These are phyloP conservation scores for Pseudochirops cupreus DNA, from an alignment of 2,797 vertebrate genomes.

Conservation along the genomic window DNA sequence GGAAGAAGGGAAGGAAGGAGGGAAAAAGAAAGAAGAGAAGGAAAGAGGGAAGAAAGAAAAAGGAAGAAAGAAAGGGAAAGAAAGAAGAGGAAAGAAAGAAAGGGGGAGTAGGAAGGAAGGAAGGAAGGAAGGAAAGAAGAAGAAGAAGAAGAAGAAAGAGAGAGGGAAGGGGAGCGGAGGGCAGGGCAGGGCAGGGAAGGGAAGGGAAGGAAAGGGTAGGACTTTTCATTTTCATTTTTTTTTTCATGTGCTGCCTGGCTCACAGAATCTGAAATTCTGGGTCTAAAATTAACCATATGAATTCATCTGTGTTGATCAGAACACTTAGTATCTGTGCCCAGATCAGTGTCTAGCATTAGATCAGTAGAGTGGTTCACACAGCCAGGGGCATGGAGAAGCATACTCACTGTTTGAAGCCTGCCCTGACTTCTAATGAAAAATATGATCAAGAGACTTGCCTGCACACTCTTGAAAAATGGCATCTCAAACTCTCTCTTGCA, in stretches of 20 bases:
- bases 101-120: too few species aligned
- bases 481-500: not conserved
- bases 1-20: too few species aligned
- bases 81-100: not conserved
- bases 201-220: not conserved
- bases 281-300: not conserved
- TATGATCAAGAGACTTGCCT: slow-evolving; percentile 2
- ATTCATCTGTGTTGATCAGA: slow-evolving; percentile 5
- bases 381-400: slow-evolving; percentile 1
- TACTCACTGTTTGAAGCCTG: slow-evolving; percentile 26
- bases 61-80: not conserved
- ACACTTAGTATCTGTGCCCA: slow-evolving; percentile 39
- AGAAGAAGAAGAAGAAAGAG: not conserved
- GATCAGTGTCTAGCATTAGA: slow-evolving; percentile 40
- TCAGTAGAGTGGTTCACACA: slow-evolving; percentile 14
- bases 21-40: too few species aligned
- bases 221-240: not conserved
- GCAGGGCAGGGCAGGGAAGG: not conserved
- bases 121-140: too few species aligned
- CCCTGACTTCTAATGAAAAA: slow-evolving; percentile 34
- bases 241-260: not conserved
- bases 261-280: not conserved
- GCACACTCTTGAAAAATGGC: slow-evolving; percentile 32
- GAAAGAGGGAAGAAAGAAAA: not conserved
- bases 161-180: fast-evolving